phyloP scores from a whole-genome alignment of 2,888 invertebrate genomes.

The Drosophila helvetica region DNA sequence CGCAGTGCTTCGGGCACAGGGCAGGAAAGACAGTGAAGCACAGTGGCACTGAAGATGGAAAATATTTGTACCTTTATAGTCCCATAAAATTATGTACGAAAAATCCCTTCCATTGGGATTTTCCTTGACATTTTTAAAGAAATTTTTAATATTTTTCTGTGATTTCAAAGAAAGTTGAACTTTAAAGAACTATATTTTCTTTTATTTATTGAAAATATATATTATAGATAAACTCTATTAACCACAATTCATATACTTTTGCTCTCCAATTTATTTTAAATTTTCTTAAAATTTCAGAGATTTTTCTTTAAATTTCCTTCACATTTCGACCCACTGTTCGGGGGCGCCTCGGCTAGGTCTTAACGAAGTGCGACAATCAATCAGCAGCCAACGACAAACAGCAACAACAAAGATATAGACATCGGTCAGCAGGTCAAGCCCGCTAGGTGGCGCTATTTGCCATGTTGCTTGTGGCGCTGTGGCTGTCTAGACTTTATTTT shows the following conservation, averaged over 20 bases:
- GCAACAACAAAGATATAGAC: constrained; percentile 12
- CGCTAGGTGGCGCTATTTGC: constrained; percentile 58
- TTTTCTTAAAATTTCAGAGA: too few relatives aligned
- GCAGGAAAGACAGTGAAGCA: neutral
- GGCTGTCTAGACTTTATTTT: constrained; percentile 67
- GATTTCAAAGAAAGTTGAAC: too few relatives aligned
- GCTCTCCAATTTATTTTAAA: neutral
- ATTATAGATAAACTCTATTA: too few relatives aligned
- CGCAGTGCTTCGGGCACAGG: constrained; percentile 11
- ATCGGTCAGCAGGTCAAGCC: constrained; percentile 48
- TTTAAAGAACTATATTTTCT: too few relatives aligned
- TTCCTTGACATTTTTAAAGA: too few relatives aligned
- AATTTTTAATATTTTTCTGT: too few relatives aligned
- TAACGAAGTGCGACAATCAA: constrained; percentile 63
- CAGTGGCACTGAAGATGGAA: neutral
- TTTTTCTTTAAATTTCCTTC: too few relatives aligned
- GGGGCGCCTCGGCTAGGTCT: constrained; percentile 8
- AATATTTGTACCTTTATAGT: neutral
- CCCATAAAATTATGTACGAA: too few relatives aligned
- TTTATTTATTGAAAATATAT: too few relatives aligned
- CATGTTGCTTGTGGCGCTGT: constrained; percentile 3
- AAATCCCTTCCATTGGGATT: too few relatives aligned
- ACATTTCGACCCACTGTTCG: constrained; percentile 17
- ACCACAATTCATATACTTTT: too few relatives aligned
- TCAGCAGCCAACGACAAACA: constrained; percentile 49